Evolutionary conservation across 2,888 invertebrate genomes (phyloP).

Genomic region (Netelia inedita): DNA sequence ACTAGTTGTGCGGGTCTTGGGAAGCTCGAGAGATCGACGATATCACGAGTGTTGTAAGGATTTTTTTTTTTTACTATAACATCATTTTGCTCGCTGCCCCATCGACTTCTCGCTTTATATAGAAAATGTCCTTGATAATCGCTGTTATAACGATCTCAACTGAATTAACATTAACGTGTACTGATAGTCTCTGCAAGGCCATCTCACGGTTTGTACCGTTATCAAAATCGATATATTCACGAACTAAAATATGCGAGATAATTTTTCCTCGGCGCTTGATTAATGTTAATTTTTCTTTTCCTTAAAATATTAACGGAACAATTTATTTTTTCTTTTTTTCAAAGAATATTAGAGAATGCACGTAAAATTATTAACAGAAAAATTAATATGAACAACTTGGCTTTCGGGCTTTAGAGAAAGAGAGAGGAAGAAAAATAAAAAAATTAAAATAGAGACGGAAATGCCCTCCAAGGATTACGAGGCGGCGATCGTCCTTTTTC

Average conservation of each 20-base stretch:
- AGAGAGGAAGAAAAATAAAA: not conserved
- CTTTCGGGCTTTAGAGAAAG: not conserved
- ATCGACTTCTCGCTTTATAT: too few relatives aligned
- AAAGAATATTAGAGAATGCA: conserved; percentile 63
- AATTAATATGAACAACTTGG: not conserved
- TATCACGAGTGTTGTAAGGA: conserved; percentile 10
- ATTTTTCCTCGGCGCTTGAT: conserved; percentile 3
- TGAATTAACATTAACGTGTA: too few relatives aligned
- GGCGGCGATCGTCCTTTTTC: conserved; percentile 2
- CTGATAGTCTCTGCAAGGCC: too few relatives aligned
- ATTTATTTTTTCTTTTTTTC: conserved; percentile 12
- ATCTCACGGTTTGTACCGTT: conserved; percentile 48
- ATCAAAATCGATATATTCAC: conserved; percentile 63
- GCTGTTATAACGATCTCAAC: not conserved
- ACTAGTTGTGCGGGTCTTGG: conserved; percentile 46
- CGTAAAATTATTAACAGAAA: conserved; percentile 50
- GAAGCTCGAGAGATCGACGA: conserved; percentile 45
- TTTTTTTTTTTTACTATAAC: too few relatives aligned
- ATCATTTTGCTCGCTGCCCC: too few relatives aligned
- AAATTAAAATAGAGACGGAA: not conserved
- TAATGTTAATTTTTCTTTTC: conserved; percentile 21
- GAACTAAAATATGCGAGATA: not conserved
- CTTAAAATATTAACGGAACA: not conserved
- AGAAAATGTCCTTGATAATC: conserved; percentile 72
- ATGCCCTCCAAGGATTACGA: conserved; percentile 26